phyloP scores from a whole-genome alignment of 2,888 invertebrate species.

The Drosophila eohydei region DNA sequence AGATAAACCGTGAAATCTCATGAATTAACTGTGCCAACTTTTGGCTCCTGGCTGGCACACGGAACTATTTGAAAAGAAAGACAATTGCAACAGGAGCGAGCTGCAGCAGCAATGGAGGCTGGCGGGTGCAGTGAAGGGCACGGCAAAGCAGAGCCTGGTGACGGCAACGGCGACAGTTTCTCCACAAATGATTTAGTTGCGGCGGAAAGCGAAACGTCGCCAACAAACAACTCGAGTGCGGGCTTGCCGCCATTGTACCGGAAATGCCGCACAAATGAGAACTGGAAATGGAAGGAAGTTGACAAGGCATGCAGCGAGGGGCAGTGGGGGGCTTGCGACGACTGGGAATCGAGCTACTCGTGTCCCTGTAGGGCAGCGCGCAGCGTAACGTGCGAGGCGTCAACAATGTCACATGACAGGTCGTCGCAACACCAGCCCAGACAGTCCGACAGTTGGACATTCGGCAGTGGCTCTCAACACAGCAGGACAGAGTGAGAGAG shows the following conservation, averaged over 20 bases:
- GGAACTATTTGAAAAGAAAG: constrained; percentile 77
- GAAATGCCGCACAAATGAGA: constrained; percentile 80
- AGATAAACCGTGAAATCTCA: constrained; percentile 79
- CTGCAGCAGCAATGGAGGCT: neutral
- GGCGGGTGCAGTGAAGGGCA: neutral
- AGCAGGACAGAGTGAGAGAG: neutral
- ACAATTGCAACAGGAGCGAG: constrained; percentile 66
- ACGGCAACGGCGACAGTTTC: constrained; percentile 33
- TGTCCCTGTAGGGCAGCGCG: constrained; percentile 14
- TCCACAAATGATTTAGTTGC: constrained; percentile 74
- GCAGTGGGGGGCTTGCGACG: neutral
- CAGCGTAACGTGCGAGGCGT: constrained; percentile 47
- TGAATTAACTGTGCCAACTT: constrained; percentile 76
- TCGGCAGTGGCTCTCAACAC: constrained; percentile 12
- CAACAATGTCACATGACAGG: constrained; percentile 64
- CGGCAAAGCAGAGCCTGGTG: neutral
- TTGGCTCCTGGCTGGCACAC: constrained; percentile 57
- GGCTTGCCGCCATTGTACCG: constrained; percentile 70
- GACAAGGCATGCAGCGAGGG: constrained; percentile 50
- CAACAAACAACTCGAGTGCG: constrained; percentile 74
- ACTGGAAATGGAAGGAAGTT: constrained; percentile 78
- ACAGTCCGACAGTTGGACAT: constrained; percentile 13
- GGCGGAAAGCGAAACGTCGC: constrained; percentile 78
- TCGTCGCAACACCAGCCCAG: constrained; percentile 47
- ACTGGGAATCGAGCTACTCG: neutral